phyloP scores from a whole-genome alignment of 1,140 invertebrate species.

The Holcopasites calliopsidis region DNA sequence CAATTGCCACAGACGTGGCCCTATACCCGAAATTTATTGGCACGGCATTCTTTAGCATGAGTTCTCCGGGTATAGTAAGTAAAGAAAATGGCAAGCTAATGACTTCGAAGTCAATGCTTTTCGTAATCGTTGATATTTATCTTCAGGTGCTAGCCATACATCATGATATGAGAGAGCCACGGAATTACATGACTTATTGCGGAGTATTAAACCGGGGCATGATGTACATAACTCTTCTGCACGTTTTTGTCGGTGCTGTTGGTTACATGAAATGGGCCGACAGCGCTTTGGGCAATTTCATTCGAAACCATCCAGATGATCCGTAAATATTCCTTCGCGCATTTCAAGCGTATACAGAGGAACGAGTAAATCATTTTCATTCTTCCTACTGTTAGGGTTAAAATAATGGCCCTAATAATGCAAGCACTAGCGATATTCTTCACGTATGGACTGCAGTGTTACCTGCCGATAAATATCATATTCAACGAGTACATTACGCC shows the following conservation, averaged over 20 bases:
- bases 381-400: constrained; percentile 34
- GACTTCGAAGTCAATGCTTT: too few species aligned
- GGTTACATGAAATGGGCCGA: constrained; percentile 66
- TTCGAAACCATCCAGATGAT: constrained; percentile 59
- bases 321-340: constrained; percentile 24
- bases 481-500: constrained; percentile 51
- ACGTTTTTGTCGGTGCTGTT: constrained; percentile 51
- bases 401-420: constrained; percentile 53
- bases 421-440: constrained; percentile 64
- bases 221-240: constrained; percentile 49
- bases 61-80: constrained; percentile 63
- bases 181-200: constrained; percentile 55
- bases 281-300: constrained; percentile 59
- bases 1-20: constrained; percentile 28
- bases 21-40: constrained; percentile 65
- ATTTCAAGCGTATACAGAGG: background rate
- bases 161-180: constrained; percentile 59
- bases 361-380: background rate
- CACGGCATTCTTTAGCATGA: constrained; percentile 63
- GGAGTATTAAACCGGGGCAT: constrained; percentile 66
- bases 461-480: constrained; percentile 63
- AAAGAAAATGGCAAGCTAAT: too few species aligned
- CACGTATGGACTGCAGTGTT: constrained; percentile 65
- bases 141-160: constrained; percentile 60
- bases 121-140: too few species aligned